phyloP scores from a whole-genome alignment of 2,113 vertebrate species.

The Crotalus horridus region DNA sequence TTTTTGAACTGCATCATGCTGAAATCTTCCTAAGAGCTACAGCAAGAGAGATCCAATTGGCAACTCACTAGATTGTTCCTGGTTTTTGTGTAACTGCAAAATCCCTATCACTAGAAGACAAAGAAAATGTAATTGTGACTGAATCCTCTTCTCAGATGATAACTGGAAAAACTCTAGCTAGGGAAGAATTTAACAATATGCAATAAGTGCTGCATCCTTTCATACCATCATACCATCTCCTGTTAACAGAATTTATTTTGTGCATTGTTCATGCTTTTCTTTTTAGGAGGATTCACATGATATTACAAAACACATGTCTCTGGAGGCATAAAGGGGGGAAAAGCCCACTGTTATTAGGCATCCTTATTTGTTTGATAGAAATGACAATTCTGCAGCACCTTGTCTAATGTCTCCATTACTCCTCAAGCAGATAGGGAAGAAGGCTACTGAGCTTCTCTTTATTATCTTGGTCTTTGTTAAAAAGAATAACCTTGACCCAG shows the following conservation, averaged over 20 bases:
- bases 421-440: not conserved
- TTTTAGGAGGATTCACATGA: conserved; percentile 39
- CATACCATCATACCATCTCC: conserved; percentile 24
- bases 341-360: not conserved
- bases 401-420: not conserved
- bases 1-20: not conserved
- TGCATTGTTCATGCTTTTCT: conserved; percentile 25
- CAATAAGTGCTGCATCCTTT: conserved; percentile 30
- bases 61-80: not conserved
- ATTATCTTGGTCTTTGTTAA: conserved; percentile 3
- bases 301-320: not conserved
- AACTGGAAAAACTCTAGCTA: conserved; percentile 46
- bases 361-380: conserved; percentile 27
- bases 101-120: not conserved
- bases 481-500: not conserved
- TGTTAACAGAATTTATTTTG: conserved; percentile 42
- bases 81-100: not conserved
- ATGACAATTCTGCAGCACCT: not conserved
- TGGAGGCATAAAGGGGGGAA: not conserved
- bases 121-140: conserved; percentile 23
- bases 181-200: conserved; percentile 27
- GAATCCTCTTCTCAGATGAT: conserved; percentile 39
- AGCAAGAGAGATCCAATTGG: not conserved
- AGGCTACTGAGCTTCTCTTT: not conserved
- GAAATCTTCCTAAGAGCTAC: not conserved